Conservation (phyloP, 37 sponge, comb jelly and placozoan species). For the Halichondria panicea region DNA sequence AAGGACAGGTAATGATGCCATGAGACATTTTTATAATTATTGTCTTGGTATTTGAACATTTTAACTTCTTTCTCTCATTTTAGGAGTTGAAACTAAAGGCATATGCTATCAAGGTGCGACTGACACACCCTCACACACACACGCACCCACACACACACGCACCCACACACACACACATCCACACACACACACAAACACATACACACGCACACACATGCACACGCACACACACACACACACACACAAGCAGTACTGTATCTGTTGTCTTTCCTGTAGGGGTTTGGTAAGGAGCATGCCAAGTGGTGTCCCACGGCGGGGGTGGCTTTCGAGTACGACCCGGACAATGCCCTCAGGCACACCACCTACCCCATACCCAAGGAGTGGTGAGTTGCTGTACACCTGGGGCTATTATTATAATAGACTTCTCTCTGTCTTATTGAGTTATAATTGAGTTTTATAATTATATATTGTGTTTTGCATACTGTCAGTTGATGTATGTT, state of each 20-base stretch:
- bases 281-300: constrained; percentile 99
- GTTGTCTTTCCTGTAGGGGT: constrained; percentile 62
- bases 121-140: too few relatives aligned
- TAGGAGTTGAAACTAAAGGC: constrained; percentile 85
- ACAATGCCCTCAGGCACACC: constrained; percentile 97
- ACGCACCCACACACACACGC: too few relatives aligned
- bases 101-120: constrained; percentile 85
- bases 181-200: too few relatives aligned
- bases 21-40: not conserved
- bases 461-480: not conserved
- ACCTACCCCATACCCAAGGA: constrained; percentile 97
- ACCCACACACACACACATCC: too few relatives aligned
- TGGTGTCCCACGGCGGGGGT: constrained; percentile 96
- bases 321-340: constrained; percentile 99
- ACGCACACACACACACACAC: not conserved
- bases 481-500: not conserved
- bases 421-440: too few relatives aligned
- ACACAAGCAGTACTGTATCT: not conserved
- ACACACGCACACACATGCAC: not conserved
- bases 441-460: not conserved
- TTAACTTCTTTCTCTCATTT: not conserved
- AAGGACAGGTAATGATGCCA: constrained; percentile 76
- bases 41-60: not conserved
- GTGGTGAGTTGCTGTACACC: constrained; percentile 74
- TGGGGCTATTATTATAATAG: too few relatives aligned